Base-by-base conservation (phyloP, 2,888 invertebrate species). In the Rugalucina vietnamica region DNA sequence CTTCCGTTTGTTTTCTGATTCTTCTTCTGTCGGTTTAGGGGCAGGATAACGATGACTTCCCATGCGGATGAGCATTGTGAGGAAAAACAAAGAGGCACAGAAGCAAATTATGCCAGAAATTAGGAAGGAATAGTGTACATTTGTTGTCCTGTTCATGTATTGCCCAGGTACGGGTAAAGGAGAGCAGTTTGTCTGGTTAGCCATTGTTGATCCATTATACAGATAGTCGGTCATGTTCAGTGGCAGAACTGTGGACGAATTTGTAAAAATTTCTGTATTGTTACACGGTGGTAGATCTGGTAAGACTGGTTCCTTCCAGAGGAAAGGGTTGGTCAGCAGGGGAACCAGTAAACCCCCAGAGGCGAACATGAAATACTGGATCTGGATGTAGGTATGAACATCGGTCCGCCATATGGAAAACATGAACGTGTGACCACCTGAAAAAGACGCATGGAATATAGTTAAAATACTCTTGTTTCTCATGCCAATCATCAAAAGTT, bases 401-500 rank as follows among this genome's bases (percentile, higher is more conserved):
- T 88, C 86, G 1, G 72, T 75, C 3, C 72, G 49, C 87, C 89
- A 87, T 12, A 82, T 77, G 8, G 82, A 57, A 21, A 87, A 77
- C 21, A 87, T 36, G 18, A 93, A 85, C 4, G 93, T 92, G 18
- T 95, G 93, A 29, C 93, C 92, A 49, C 93, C 89, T 71, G 70
- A n/a, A 79, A 81, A 29, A 70, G 18, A 69, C 71, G 18, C 43
- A 18, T 18, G 43, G 43, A 43, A 43, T 12, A 43, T 18, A 18
- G 43, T 18, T 18, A 18, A 43, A 43, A 12, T 18, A 43, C 43
- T 18, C 18, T n/a, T n/a, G n/a, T n/a, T n/a, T n/a, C n/a, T n/a
- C n/a, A n/a, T n/a, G n/a, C n/a, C n/a, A n/a, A n/a, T n/a, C n/a
- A n/a, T n/a, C n/a, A n/a, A n/a, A n/a, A n/a, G n/a, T n/a, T n/a